Evolutionary conservation across 2,888 invertebrate species (phyloP).

Genomic region (Metacarcinus magister): DNA sequence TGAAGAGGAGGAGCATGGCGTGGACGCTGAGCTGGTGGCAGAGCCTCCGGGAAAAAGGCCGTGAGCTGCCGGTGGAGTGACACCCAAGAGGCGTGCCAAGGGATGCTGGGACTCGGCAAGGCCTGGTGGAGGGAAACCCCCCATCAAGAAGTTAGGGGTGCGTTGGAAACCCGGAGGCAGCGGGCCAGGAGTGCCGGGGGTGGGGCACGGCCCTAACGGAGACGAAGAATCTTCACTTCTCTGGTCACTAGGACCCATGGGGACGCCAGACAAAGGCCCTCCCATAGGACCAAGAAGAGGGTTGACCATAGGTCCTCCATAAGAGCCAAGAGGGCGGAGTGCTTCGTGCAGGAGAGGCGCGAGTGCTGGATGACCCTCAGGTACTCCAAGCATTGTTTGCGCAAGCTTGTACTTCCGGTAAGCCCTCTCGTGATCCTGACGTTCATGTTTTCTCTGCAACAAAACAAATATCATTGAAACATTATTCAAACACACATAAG

Average conservation of each 20-base stretch:
- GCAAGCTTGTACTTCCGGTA: conserved; percentile 91
- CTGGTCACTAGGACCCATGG: conserved; percentile 88
- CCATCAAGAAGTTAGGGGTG: conserved; percentile 81
- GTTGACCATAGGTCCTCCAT: conserved; percentile 73
- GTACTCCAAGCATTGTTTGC: conserved; percentile 86
- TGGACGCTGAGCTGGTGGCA: conserved; percentile 79
- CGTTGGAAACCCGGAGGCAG: conserved; percentile 73
- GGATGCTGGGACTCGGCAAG: conserved; percentile 81
- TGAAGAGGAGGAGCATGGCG: conserved; percentile 80
- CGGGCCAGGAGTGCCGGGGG: conserved; percentile 63
- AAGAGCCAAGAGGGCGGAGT: conserved; percentile 70
- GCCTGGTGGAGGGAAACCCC: conserved; percentile 82
- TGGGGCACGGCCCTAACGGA: conserved; percentile 61
- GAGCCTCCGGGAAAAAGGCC: conserved; percentile 79
- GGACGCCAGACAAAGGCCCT: conserved; percentile 84
- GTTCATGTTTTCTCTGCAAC: conserved; percentile 92
- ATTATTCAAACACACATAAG: background rate
- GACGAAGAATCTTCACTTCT: conserved; percentile 84
- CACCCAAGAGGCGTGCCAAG: conserved; percentile 78
- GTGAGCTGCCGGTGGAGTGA: conserved; percentile 79
- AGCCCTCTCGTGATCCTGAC: conserved; percentile 95
- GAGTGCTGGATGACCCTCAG: conserved; percentile 81
- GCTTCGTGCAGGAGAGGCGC: conserved; percentile 82
- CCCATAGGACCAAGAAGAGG: conserved; percentile 84
- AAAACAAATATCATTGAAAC: background rate